phyloP scores from a whole-genome alignment of 1,140 invertebrate species.

The Homarus americanus region DNA sequence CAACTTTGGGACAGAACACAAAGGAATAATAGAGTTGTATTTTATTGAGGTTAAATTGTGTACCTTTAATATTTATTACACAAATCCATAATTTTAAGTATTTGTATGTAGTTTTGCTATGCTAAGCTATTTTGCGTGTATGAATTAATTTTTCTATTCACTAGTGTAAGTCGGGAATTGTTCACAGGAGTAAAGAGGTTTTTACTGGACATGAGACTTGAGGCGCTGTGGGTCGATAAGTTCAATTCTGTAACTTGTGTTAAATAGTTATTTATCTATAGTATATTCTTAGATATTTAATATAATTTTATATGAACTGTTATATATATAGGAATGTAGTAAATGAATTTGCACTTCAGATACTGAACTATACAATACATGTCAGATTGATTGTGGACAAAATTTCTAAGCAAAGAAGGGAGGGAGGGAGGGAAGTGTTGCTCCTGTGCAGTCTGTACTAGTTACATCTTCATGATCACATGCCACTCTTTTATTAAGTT shows the following conservation, averaged over 20 bases:
- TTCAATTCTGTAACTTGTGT: not conserved
- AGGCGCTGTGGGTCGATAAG: not conserved
- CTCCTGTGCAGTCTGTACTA: not conserved
- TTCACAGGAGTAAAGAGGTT: constrained; percentile 13
- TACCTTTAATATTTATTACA: constrained; percentile 52
- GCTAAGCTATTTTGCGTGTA: constrained; percentile 44
- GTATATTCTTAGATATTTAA: not conserved
- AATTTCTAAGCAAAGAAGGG: not conserved
- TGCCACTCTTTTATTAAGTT: not conserved
- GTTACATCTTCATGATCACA: not conserved
- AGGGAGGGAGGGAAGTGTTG: not conserved
- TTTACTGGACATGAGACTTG: constrained; percentile 6
- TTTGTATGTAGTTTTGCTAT: constrained; percentile 56
- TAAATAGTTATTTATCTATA: not conserved
- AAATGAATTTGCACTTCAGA: not conserved
- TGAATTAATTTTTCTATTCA: constrained; percentile 42
- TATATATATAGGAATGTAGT: not conserved
- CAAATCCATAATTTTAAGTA: constrained; percentile 32
- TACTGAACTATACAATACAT: not conserved
- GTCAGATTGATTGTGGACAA: not conserved
- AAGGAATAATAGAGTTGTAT: constrained; percentile 11
- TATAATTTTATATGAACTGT: not conserved
- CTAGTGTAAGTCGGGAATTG: not conserved
- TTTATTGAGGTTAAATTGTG: constrained; percentile 31
- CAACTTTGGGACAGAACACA: constrained; percentile 9